These are phyloP conservation scores for Epinephelus fuscoguttatus DNA, from an alignment of 2,113 vertebrate species.

Conservation along the genomic window DNA sequence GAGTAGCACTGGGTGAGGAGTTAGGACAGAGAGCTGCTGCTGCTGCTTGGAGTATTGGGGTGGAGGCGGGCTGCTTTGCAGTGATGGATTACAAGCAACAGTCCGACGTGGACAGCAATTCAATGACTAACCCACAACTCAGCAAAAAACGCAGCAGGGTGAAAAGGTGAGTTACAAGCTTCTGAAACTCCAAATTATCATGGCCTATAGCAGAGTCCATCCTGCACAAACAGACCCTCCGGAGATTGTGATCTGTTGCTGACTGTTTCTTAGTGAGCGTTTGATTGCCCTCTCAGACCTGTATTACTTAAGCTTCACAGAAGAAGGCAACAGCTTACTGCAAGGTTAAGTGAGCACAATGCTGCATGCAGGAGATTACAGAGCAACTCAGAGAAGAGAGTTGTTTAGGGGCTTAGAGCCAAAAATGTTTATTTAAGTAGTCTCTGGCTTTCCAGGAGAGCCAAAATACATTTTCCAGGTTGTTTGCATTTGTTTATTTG, in stretches of 20 bases:
- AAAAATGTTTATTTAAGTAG: conserved; percentile 59
- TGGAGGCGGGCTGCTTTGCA: conserved; percentile 50
- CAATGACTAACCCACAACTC: conserved; percentile 59
- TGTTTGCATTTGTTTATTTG: conserved; percentile 51
- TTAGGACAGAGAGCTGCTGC: conserved; percentile 24
- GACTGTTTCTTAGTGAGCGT: conserved; percentile 38
- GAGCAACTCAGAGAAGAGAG: conserved; percentile 35
- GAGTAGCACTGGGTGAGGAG: conserved; percentile 5
- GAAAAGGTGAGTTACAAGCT: conserved; percentile 54
- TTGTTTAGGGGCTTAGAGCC: conserved; percentile 53
- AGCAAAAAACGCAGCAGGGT: conserved; percentile 55
- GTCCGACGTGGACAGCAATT: conserved; percentile 58
- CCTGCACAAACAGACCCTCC: conserved; percentile 1
- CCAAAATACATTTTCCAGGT: conserved; percentile 43
- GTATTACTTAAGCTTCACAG: conserved; percentile 46
- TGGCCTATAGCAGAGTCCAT: background rate
- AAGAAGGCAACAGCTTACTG: conserved; percentile 45
- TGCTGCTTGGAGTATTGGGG: conserved; percentile 42
- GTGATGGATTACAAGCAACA: conserved; percentile 72
- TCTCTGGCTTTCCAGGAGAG: conserved; percentile 39
- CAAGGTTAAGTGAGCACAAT: conserved; percentile 59
- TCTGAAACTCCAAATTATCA: conserved; percentile 40
- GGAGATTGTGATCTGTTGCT: conserved; percentile 35
- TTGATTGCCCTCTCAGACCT: conserved; percentile 55
- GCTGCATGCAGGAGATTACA: conserved; percentile 62